Percentiles rank a stretch among this genome's conserved stretches.
Conservation (phyloP, 2,888 invertebrate species). For the Prosopocoilus inquinatus region DNA sequence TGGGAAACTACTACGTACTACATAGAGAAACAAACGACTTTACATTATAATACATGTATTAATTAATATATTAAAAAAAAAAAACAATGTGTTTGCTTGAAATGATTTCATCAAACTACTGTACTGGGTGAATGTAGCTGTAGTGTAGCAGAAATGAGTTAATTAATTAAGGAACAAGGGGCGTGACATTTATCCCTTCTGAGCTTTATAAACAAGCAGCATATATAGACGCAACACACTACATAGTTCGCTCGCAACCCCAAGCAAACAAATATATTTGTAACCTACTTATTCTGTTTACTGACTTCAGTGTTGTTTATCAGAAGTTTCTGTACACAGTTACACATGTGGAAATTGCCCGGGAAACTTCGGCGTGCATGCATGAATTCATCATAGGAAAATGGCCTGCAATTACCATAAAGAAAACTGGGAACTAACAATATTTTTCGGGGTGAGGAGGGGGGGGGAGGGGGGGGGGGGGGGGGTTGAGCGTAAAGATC, state of each 20-base stretch:
- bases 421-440: no score
- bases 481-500: no score
- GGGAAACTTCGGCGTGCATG: neutral
- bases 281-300: slow-evolving; percentile 28
- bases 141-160: slow-evolving; percentile 15
- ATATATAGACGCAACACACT: slow-evolving; percentile 19
- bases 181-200: slow-evolving; percentile 28
- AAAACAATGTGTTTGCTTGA: no score
- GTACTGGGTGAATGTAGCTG: no score
- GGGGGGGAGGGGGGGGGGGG: no score
- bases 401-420: no score
- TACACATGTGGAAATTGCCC: slow-evolving; percentile 14
- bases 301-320: slow-evolving; percentile 13
- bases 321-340: slow-evolving; percentile 12
- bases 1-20: slow-evolving; percentile 14
- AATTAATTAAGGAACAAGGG: slow-evolving; percentile 32
- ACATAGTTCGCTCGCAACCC: slow-evolving; percentile 20
- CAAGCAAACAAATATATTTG: slow-evolving; percentile 29
- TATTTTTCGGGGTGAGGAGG: no score
- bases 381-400: no score
- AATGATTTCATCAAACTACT: no score
- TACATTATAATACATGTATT: neutral
- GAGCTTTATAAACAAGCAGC: slow-evolving; percentile 27
- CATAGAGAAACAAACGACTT: neutral
- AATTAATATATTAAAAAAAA: no score